Conservation (phyloP, 1,140 invertebrate genomes). For the Leptinotarsa defecta region DNA sequence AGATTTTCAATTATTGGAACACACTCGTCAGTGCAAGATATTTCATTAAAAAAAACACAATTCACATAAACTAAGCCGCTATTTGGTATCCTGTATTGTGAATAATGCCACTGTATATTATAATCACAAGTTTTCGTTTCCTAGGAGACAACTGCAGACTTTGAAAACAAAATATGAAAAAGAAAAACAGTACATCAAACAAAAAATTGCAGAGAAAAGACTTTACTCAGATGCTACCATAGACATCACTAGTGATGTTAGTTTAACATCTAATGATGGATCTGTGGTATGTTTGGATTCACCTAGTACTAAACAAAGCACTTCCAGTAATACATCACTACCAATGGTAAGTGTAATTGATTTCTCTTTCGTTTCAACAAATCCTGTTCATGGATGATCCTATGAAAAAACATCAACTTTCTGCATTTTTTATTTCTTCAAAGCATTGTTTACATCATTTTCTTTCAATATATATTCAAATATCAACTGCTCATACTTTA, state of each 20-base stretch:
- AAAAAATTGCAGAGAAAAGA: constrained; percentile 17
- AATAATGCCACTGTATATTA: background rate
- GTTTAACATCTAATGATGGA: constrained; percentile 40
- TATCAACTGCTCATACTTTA: too few relatives aligned
- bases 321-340: constrained; percentile 25
- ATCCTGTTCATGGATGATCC: too few relatives aligned
- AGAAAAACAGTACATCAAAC: constrained; percentile 42
- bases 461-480: too few relatives aligned
- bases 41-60: too few relatives aligned
- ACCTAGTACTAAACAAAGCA: background rate
- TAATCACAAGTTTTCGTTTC: constrained; percentile 11
- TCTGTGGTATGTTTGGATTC: background rate
- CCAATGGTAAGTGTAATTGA: constrained; percentile 24
- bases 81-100: too few relatives aligned
- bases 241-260: constrained; percentile 31
- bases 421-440: too few relatives aligned
- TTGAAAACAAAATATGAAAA: constrained; percentile 37
- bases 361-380: background rate
- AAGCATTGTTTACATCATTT: too few relatives aligned
- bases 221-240: background rate
- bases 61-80: too few relatives aligned
- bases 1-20: too few relatives aligned
- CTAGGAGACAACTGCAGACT: constrained; percentile 34
- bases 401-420: too few relatives aligned
- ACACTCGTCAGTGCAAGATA: too few relatives aligned